Evolutionary conservation across 2,797 vertebrate species (phyloP).

Genomic region (Delichon dasypus): DNA sequence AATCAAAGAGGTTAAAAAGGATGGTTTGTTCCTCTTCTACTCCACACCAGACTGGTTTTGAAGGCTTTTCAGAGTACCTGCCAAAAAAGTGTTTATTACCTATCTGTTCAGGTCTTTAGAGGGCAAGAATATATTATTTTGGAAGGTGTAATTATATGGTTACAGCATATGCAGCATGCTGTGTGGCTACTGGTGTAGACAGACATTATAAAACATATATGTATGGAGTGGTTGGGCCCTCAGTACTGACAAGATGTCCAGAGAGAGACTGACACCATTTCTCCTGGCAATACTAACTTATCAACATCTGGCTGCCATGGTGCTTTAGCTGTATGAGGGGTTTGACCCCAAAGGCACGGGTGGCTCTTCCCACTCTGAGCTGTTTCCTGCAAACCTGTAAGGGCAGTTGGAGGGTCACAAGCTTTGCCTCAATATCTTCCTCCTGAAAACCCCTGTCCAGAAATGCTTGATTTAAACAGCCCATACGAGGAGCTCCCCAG

Average conservation of each 20-base stretch:
- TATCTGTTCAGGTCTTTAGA: neutral
- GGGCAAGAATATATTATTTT: neutral
- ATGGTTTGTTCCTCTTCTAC: neutral
- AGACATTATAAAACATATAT: neutral
- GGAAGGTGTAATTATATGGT: neutral
- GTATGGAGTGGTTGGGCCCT: neutral
- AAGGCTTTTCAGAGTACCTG: neutral
- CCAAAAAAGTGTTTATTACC: neutral
- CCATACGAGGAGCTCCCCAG: fast-evolving
- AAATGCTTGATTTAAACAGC: neutral
- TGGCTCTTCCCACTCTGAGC: neutral
- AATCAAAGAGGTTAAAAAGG: neutral
- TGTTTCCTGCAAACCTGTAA: neutral
- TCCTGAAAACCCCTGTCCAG: neutral
- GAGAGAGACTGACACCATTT: neutral
- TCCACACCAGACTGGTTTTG: neutral
- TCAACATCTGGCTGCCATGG: fast-evolving
- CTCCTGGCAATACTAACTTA: neutral
- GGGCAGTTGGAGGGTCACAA: neutral
- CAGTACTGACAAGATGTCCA: neutral
- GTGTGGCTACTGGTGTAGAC: neutral
- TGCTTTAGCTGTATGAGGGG: neutral
- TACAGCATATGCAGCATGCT: neutral
- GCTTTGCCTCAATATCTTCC: neutral
- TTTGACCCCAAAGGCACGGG: neutral